phyloP scores from a whole-genome alignment of 2,113 vertebrate species.

The Oenanthe oenanthe region DNA sequence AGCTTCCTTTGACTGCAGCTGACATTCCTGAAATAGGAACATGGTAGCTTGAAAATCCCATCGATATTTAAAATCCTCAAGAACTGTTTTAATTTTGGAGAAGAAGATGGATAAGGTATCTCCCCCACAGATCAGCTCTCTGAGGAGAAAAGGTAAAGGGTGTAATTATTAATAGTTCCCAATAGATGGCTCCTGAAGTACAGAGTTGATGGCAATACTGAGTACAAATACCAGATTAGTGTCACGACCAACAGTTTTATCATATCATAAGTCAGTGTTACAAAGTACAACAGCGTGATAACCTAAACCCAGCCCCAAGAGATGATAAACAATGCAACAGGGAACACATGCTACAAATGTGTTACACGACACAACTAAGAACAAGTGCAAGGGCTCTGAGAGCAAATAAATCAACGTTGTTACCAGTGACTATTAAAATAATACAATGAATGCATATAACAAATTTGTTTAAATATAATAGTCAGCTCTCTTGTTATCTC shows the following conservation, averaged over 20 bases:
- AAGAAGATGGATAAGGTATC: neutral
- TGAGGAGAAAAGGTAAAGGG: neutral
- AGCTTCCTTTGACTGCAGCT: neutral
- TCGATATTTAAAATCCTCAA: neutral
- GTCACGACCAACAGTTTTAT: neutral
- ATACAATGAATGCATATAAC: neutral
- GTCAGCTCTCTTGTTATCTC: neutral
- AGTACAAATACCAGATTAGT: neutral
- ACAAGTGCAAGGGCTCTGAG: neutral
- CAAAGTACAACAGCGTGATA: neutral
- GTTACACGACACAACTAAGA: neutral
- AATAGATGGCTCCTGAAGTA: constrained; percentile 7
- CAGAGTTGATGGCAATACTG: neutral
- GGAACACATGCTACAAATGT: neutral
- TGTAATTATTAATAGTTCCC: constrained; percentile 1
- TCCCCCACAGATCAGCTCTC: neutral
- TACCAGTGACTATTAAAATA: neutral
- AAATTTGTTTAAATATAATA: neutral
- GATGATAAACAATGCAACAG: neutral
- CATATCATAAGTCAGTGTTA: neutral
- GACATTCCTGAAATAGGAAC: neutral
- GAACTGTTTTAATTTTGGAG: neutral
- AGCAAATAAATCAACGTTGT: neutral
- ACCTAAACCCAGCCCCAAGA: neutral
- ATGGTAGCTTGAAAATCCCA: neutral